phyloP scores from a whole-genome alignment of 2,797 vertebrate genomes.

The Anguilla megastoma region DNA sequence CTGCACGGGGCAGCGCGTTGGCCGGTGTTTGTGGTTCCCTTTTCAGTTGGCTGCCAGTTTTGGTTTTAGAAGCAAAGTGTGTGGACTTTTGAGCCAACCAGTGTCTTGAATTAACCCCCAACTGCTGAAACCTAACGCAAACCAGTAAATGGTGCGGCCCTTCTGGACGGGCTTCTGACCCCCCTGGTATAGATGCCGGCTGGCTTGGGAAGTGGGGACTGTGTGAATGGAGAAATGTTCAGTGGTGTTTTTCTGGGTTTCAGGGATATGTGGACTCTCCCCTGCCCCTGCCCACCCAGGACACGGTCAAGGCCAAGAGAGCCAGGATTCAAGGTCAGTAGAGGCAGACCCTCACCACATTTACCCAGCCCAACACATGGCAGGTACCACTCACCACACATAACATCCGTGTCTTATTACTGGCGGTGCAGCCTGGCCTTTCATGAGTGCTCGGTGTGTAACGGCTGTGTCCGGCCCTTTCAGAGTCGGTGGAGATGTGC shows the following conservation, averaged over 20 bases:
- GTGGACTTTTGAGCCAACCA: not conserved
- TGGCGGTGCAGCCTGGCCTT: not conserved
- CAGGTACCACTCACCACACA: not conserved
- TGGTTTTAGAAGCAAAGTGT: not conserved
- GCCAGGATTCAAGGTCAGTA: conserved; percentile 64
- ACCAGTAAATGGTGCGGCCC: not conserved
- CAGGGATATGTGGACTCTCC: conserved; percentile 61
- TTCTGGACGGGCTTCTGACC: not conserved
- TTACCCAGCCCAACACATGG: not conserved
- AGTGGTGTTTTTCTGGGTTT: conserved; percentile 35
- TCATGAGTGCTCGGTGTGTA: not conserved
- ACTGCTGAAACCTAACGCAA: not conserved
- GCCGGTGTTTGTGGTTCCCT: not conserved
- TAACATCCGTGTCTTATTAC: not conserved
- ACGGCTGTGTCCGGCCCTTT: conserved; percentile 18
- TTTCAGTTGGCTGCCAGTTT: not conserved
- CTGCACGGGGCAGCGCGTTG: not conserved
- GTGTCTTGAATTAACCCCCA: not conserved
- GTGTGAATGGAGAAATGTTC: not conserved
- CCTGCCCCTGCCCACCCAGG: conserved; percentile 64
- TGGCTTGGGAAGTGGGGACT: not conserved
- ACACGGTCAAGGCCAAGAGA: conserved; percentile 65
- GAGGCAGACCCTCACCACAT: not conserved
- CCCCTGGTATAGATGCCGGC: not conserved
- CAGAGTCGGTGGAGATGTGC: conserved; percentile 80